A percentile compares a stretch with the other conserved stretches of the same genome.
phyloP scores from a whole-genome alignment of 2,797 vertebrate species.

The Enteromius mattozi region DNA sequence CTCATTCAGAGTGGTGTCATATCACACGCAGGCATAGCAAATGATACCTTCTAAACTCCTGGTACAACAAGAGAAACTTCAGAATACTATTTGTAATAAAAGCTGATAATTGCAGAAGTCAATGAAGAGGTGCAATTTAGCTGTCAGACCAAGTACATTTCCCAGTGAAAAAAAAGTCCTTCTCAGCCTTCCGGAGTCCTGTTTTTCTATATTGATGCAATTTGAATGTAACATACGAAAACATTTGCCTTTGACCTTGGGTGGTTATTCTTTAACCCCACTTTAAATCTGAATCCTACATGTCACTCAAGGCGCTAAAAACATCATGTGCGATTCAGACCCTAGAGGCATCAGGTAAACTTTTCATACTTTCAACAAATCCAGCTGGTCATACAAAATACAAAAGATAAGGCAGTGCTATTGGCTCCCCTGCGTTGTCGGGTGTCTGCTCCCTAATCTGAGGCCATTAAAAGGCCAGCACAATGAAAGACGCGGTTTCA shows the following conservation, averaged over 20 bases:
- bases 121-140: constrained; percentile 54
- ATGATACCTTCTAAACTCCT: constrained; percentile 38
- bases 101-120: constrained; percentile 61
- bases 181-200: constrained; percentile 35
- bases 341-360: constrained; percentile 45
- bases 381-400: constrained; percentile 25
- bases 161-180: constrained; percentile 32
- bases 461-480: constrained; percentile 52
- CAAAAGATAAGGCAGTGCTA: constrained; percentile 6
- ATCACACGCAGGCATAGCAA: constrained; percentile 33
- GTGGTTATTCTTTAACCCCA: constrained; percentile 56
- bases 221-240: constrained; percentile 59
- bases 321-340: constrained; percentile 39
- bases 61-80: constrained; percentile 46
- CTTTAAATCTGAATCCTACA: constrained; percentile 50
- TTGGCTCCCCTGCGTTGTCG: constrained; percentile 26
- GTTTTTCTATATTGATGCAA: constrained; percentile 55
- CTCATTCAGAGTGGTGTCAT: constrained; percentile 35
- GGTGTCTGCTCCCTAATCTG: constrained; percentile 49
- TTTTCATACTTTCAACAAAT: constrained; percentile 26
- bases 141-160: constrained; percentile 52
- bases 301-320: constrained; percentile 41
- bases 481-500: constrained; percentile 56
- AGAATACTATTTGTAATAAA: constrained; percentile 58
- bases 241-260: constrained; percentile 54